phyloP scores from a whole-genome alignment of 2,113 vertebrate species.

The Mionectes macconnelli region DNA sequence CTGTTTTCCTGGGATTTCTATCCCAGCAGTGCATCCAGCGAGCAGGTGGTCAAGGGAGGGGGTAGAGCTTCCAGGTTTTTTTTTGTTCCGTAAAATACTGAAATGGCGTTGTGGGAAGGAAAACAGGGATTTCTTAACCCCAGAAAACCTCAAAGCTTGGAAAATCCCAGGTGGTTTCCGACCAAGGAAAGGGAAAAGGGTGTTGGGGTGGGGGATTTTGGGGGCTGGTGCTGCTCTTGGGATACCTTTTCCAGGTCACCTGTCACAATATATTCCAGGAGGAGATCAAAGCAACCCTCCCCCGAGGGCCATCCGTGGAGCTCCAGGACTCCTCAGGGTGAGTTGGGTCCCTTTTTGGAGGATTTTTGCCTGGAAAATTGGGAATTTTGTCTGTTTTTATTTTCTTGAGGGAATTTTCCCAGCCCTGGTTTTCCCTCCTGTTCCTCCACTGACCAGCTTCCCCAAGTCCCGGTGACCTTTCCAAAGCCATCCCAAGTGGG shows the following conservation, averaged over 20 bases:
- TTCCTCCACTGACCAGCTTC: not conserved
- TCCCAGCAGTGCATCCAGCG: fast-evolving
- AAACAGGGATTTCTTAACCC: not conserved
- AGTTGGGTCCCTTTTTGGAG: not conserved
- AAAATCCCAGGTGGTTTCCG: not conserved
- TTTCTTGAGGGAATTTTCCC: not conserved
- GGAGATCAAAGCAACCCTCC: not conserved
- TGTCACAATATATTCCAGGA: constrained; percentile 1
- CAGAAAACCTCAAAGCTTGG: not conserved
- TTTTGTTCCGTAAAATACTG: not conserved
- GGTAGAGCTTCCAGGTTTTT: not conserved
- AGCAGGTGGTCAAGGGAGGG: not conserved
- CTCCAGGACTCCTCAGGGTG: not conserved
- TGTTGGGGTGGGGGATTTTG: not conserved
- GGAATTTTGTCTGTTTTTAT: not conserved
- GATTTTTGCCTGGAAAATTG: not conserved
- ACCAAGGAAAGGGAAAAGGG: not conserved
- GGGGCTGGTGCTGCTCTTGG: not conserved
- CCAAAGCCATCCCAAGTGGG: not conserved
- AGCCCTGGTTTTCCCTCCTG: not conserved
- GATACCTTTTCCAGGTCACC: not conserved
- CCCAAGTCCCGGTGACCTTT: not conserved
- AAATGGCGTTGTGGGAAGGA: not conserved
- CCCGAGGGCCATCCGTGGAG: not conserved
- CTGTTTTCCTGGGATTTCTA: not conserved